These are phyloP conservation scores for Aphelinus atriplicis DNA, from an alignment of 1,140 invertebrate species.

Conservation along the genomic window DNA sequence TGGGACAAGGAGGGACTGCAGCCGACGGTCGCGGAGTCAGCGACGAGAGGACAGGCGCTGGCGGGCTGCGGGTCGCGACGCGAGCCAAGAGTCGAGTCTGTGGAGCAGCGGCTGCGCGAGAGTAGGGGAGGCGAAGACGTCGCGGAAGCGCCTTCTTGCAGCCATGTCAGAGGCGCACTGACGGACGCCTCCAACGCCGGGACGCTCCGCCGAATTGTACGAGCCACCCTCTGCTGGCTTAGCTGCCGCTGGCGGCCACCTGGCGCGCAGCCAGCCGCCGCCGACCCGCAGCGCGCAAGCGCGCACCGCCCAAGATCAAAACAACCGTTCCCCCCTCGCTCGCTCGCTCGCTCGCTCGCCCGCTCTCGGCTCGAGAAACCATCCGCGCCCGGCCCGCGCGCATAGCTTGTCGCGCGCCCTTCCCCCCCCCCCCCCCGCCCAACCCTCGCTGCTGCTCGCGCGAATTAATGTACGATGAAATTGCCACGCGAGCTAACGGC, in stretches of 20 bases:
- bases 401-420: background rate
- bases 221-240: conserved; percentile 59
- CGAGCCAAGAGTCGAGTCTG: background rate
- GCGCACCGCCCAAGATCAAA: conserved; percentile 34
- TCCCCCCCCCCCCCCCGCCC: no score
- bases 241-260: conserved; percentile 55
- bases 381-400: background rate
- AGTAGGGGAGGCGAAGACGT: conserved; percentile 43
- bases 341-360: no score
- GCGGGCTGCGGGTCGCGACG: conserved; percentile 7
- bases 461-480: conserved; percentile 8
- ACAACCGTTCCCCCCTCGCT: conserved; percentile 30
- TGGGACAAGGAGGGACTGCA: background rate
- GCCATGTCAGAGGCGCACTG: conserved; percentile 65
- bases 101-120: background rate
- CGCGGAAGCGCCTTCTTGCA: conserved; percentile 58
- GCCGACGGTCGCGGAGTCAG: conserved; percentile 5
- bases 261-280: conserved; percentile 56
- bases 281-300: conserved; percentile 20
- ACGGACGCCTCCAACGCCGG: conserved; percentile 63
- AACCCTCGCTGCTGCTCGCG: background rate
- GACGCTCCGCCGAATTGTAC: conserved; percentile 38
- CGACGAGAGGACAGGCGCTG: conserved; percentile 5
- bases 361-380: background rate
- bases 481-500: background rate